Base-by-base conservation (phyloP, 2,113 vertebrate species). In the Daubentonia madagascariensis region DNA sequence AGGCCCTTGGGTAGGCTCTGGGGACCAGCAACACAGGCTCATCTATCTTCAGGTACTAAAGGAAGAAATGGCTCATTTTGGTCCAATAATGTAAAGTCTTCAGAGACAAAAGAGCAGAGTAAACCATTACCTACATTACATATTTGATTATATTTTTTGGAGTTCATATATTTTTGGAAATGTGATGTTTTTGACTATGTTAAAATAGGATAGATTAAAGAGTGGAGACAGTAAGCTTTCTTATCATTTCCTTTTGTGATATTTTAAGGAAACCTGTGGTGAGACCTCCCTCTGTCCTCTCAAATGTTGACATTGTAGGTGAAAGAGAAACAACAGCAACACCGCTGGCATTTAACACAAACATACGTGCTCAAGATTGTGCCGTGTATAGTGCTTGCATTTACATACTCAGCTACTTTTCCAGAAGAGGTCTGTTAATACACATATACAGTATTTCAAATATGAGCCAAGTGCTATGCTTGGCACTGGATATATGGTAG, bases 1-100 rank as follows among this genome's bases (percentile, higher is more conserved):
- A 23, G 59, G 9, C 12, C 57, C 1, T 5, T 18, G 20, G 5
- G 48, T 30, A 14, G n/a, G 37, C 18, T 14, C 9, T 3, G 0
- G 43, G 61, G 76, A 50, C 63, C 18, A 52, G 73, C 2, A 28
- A 16, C 1, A 3, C 65, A 45, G 20, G 28, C 40, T 84, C n/a
- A 3, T 5, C 3, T 43, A 7, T 20, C 45, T 59, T 25, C 9
- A 12, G 37, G 45, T 3, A 17, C 43, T 32, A 14, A 35, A 40
- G 57, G 13, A 72, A 48, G 12, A 78, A 57, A 45, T 0, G 22
- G 28, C 9, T 72, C n/a, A 17, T 63, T 43, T 43, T 6, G 9
- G 50, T 43, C n/a, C 25, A n/a, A n/a, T 0, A 8, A 73, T 25
- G 17, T 45, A 30, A 18, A 40, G 6, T 40, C 76, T 76, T 61